Conservation (phyloP, 1,140 invertebrate genomes). For the Drosophila littoralis region DNA sequence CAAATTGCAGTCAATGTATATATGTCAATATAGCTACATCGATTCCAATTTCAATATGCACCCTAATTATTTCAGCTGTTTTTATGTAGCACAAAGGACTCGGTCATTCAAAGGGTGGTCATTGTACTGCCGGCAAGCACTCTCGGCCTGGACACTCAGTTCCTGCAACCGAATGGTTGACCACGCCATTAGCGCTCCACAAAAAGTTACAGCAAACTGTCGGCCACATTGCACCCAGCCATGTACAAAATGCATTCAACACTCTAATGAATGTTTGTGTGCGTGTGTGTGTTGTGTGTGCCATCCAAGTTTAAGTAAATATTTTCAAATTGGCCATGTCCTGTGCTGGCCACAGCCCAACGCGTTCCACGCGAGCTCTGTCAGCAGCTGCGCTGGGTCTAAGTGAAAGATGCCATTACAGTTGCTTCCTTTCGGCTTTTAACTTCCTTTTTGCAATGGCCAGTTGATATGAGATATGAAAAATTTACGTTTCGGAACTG, state of each 20-base stretch:
- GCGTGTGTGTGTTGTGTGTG: slow-evolving; percentile 6
- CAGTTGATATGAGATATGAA: slow-evolving; percentile 21
- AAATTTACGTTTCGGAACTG: slow-evolving; percentile 7
- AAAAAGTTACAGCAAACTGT: slow-evolving; percentile 62
- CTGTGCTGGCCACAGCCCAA: slow-evolving; percentile 43
- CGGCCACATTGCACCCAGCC: slow-evolving; percentile 46
- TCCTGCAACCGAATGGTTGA: slow-evolving; percentile 35
- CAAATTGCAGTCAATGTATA: slow-evolving; percentile 48
- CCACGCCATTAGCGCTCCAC: slow-evolving; percentile 70
- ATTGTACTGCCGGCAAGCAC: slow-evolving; percentile 10
- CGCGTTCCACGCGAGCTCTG: slow-evolving; percentile 45
- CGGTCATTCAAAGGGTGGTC: slow-evolving; percentile 1
- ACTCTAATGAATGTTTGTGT: slow-evolving; percentile 38
- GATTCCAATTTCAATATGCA: slow-evolving; percentile 53
- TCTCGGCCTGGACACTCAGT: background rate
- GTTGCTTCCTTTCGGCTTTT: slow-evolving; percentile 53
- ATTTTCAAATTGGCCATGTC: slow-evolving; percentile 81
- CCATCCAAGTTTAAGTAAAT: slow-evolving; percentile 74
- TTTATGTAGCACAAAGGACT: slow-evolving; percentile 17
- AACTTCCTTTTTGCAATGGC: slow-evolving; percentile 2
- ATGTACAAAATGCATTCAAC: slow-evolving; percentile 27
- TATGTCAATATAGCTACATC: slow-evolving; percentile 18
- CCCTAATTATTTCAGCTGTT: slow-evolving; percentile 65
- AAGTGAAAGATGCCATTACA: slow-evolving; percentile 61
- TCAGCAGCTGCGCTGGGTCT: slow-evolving; percentile 43